phyloP scores from a whole-genome alignment of 2,113 vertebrate species.

The Scomber scombrus region DNA sequence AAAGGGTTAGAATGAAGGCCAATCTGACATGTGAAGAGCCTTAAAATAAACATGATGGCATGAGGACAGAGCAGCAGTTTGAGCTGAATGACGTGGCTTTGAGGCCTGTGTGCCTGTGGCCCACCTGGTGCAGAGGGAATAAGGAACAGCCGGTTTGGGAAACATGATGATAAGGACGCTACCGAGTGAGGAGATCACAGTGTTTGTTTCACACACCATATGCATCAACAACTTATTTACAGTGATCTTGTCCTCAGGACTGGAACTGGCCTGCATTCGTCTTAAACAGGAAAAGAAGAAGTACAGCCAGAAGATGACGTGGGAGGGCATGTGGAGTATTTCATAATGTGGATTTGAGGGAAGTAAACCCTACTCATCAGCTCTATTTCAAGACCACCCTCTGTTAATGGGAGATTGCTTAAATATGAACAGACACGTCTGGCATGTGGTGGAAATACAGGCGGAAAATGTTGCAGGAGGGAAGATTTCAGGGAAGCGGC shows the following conservation, averaged over 20 bases:
- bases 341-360: constrained; percentile 4
- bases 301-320: constrained; percentile 1
- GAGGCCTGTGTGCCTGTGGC: background rate
- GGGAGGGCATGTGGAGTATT: constrained; percentile 8
- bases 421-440: too few relatives aligned
- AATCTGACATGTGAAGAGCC: too few relatives aligned
- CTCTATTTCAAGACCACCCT: constrained; percentile 8
- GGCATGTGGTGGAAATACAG: background rate
- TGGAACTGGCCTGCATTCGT: background rate
- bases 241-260: background rate
- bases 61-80: background rate
- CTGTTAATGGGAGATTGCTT: too few relatives aligned
- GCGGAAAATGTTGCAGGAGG: background rate
- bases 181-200: background rate
- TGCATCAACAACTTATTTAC: constrained; percentile 15
- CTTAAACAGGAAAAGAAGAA: background rate
- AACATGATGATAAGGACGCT: background rate
- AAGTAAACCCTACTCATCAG: constrained; percentile 15
- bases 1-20: too few relatives aligned
- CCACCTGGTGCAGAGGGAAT: background rate
- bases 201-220: constrained; percentile 14
- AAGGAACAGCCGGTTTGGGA: constrained; percentile 8
- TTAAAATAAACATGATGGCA: background rate
- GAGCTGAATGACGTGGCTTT: background rate
- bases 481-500: background rate